Evolutionary conservation across 2,797 vertebrate species (phyloP), one percentile per base, ranked within the genome.

Genomic region (Mycteria americana): DNA sequence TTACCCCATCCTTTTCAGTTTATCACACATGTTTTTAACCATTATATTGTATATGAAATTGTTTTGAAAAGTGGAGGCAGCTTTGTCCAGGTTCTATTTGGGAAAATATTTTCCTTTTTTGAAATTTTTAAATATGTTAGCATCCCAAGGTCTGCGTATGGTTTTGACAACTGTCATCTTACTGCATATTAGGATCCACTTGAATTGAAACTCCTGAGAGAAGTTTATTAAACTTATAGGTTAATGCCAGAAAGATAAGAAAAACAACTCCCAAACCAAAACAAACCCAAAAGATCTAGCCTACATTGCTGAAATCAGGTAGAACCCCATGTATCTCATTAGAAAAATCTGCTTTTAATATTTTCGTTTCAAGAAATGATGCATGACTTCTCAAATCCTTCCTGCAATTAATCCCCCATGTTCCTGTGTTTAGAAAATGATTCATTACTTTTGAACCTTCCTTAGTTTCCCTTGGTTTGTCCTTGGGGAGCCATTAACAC

Each of bases 381-480:
- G 98, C 98, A 99, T 99, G 99, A 98, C 99, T 99, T 98, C 98
- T 99, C 98, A 99, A 99, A 99, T 99, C 98, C 99, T 99, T 99
- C 99, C 99, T 99, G 99, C 99, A 99, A 99, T 99, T 99, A 99
- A 99, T 99, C 98, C 99, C 98, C 98, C 98, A 93, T 98, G 99
- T 99, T 99, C 98, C 99, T 98, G 98, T 99, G 99, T 99, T 99
- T 99, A 98, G 98, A 99, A 99, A 99, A 99, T 99, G 99, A 99
- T 99, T 99, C 99, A 99, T 99, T 99, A 99, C 99, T 98, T 98
- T 98, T 98, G 98, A 98, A 99, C 98, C 98, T 98, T 98, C 98
- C 98, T 98, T 98, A 96, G 97, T 97, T 97, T 97, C 97, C 98
- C 98, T 98, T 69, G 97, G 97, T 97, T 92, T 96, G 97, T 99